Evolutionary conservation across 2,797 vertebrate species (phyloP).

Genomic region (Hippocampus kuda): DNA sequence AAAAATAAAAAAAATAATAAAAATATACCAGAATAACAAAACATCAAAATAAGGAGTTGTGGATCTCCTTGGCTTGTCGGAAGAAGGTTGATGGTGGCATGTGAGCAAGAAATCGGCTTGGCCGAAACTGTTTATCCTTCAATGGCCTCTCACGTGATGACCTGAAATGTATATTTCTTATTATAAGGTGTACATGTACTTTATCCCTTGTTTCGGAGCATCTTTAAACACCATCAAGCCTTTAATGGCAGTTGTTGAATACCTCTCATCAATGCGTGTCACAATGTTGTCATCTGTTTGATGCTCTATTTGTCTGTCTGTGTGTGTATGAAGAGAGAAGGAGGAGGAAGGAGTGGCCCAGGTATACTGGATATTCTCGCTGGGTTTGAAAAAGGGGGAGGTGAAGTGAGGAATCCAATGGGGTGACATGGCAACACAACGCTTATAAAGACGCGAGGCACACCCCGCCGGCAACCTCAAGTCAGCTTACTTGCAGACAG

Average conservation of each 20-base stretch:
- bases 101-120: background rate
- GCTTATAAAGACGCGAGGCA: constrained; percentile 33
- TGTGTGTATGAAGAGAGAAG: constrained; percentile 9
- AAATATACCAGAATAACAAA: too few relatives aligned
- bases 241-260: background rate
- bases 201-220: background rate
- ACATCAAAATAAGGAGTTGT: too few relatives aligned
- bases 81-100: constrained; percentile 10
- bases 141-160: constrained; percentile 10
- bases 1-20: background rate
- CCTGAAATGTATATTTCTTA: constrained; percentile 13
- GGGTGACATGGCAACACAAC: constrained; percentile 46
- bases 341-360: constrained; percentile 35
- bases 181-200: background rate
- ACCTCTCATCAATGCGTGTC: background rate
- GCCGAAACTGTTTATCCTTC: background rate
- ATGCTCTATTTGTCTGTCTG: constrained; percentile 9
- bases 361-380: constrained; percentile 47
- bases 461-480: constrained; percentile 18
- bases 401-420: constrained; percentile 30
- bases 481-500: constrained; percentile 16
- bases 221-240: background rate
- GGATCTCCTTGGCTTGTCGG: constrained; percentile 15
- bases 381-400: constrained; percentile 37
- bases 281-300: background rate